Conservation (phyloP, 2,113 vertebrate species). For the Phrynocephalus versicolor region DNA sequence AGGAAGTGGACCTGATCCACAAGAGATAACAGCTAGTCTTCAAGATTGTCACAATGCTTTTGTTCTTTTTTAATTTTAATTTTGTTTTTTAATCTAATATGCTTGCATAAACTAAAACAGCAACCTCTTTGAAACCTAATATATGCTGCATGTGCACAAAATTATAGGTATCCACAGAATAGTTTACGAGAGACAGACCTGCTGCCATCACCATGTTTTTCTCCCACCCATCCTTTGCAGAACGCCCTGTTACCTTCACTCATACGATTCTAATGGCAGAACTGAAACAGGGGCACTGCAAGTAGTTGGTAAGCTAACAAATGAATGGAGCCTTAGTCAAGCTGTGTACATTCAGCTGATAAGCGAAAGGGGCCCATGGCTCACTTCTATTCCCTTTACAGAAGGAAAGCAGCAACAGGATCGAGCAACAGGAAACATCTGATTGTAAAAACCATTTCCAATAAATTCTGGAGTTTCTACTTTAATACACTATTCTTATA, state of each 20-base stretch:
- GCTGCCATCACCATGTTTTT: background rate
- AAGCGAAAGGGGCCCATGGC: conserved; percentile 24
- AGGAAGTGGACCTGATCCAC: too few relatives aligned
- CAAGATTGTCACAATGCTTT: too few relatives aligned
- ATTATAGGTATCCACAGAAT: too few relatives aligned
- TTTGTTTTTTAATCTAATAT: too few relatives aligned
- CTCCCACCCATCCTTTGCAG: background rate
- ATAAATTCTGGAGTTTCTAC: conserved; percentile 55
- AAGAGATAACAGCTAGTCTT: too few relatives aligned
- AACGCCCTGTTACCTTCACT: background rate
- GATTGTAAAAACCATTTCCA: conserved; percentile 67
- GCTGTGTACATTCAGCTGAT: conserved; percentile 6
- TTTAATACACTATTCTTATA: conserved; percentile 46
- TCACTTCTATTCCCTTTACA: conserved; percentile 47
- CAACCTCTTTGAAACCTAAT: background rate
- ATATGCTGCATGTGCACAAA: background rate
- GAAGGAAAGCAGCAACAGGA: conserved; percentile 51
- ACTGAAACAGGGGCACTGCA: conserved; percentile 2
- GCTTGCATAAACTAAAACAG: too few relatives aligned
- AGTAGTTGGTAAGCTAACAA: conserved; percentile 27
- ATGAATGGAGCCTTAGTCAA: background rate
- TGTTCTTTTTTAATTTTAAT: too few relatives aligned
- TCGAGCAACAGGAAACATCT: conserved; percentile 74
- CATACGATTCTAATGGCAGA: background rate
- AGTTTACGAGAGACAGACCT: background rate